Evolutionary conservation across 2,888 invertebrate genomes (phyloP).

Genomic region (Oscheius onirici): DNA sequence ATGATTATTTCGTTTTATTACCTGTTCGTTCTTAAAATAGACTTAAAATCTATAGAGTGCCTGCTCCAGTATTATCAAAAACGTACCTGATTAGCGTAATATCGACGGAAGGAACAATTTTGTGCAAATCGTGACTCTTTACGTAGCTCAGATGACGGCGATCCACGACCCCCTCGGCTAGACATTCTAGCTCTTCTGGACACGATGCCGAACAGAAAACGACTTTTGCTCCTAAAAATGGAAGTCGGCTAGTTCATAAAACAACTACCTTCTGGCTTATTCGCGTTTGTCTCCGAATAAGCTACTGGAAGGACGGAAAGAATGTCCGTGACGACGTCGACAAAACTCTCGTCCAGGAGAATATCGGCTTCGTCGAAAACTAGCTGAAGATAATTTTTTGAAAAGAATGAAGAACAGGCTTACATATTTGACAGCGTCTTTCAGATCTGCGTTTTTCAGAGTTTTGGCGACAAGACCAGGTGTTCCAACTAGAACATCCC

Average conservation of each 20-base stretch:
- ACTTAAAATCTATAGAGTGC: not conserved
- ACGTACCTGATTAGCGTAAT: conserved; percentile 27
- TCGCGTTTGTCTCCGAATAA: conserved; percentile 30
- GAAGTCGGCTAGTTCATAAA: not conserved
- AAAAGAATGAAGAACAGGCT: not conserved
- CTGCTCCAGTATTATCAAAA: not conserved
- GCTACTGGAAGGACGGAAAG: conserved; percentile 37
- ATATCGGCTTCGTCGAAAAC: conserved; percentile 52
- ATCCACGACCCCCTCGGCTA: conserved; percentile 42
- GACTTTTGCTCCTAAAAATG: conserved; percentile 25
- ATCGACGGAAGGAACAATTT: conserved; percentile 13
- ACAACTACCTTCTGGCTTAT: conserved; percentile 10
- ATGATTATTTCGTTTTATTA: too few species aligned
- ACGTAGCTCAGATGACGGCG: conserved; percentile 34
- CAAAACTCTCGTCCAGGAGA: conserved; percentile 44
- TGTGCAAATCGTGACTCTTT: conserved; percentile 32
- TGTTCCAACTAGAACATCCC: conserved; percentile 31
- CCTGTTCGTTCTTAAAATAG: too few species aligned
- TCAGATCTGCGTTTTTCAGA: not conserved
- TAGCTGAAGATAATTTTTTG: conserved; percentile 25
- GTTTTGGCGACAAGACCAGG: conserved; percentile 16
- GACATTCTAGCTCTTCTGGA: conserved; percentile 42
- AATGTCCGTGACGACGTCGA: conserved; percentile 39
- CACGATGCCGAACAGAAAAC: conserved; percentile 43
- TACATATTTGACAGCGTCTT: conserved; percentile 1